Base-by-base conservation (phyloP, 1,140 invertebrate genomes). In the Gonatopus flavifemur region DNA sequence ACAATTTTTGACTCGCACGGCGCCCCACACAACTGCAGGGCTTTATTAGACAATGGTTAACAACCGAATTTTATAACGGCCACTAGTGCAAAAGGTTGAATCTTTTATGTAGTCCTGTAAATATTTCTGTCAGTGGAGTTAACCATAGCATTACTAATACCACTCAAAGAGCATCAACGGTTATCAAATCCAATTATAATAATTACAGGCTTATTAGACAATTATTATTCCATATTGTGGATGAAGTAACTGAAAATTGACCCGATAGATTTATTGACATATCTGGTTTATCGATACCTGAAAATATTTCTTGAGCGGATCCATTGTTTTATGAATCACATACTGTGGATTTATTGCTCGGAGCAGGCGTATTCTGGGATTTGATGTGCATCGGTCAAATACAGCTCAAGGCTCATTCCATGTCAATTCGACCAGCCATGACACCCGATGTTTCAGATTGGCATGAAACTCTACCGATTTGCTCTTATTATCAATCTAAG, bases 401-500 rank as follows among this genome's bases (percentile, higher is more conserved):
- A 21, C 55, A 44, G 31, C n/a, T n/a, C n/a, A 41, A 59, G 22
- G 59, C 28, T 35, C 69, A n/a, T n/a, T n/a, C n/a, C n/a, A n/a
- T n/a, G n/a, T n/a, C n/a, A n/a, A n/a, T n/a, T n/a, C n/a, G n/a
- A n/a, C n/a, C n/a, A n/a, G 10, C 65, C 66, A 47, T 69, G 56
- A 10, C 66, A 59, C 12, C 41, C 56, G 33, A 48, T 73, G 10
- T 66, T 61, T 10, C 70, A 65, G 66, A 52, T 64, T 28, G 30
- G 1, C 43, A 36, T 9, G 40, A 19, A 1, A 33, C 25, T 45
- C n/a, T 12, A 6, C 9, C 16, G 10, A 5, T 32, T 12, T 16
- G 32, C 12, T 6, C 12, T 28, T 7, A 28, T 7, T 7, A 28
- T 12, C 12, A 6, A 28, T 28, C 12, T 28, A 28, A 28, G 12